phyloP scores from a whole-genome alignment of 2,113 vertebrate species.

The Myodes glareolus region DNA sequence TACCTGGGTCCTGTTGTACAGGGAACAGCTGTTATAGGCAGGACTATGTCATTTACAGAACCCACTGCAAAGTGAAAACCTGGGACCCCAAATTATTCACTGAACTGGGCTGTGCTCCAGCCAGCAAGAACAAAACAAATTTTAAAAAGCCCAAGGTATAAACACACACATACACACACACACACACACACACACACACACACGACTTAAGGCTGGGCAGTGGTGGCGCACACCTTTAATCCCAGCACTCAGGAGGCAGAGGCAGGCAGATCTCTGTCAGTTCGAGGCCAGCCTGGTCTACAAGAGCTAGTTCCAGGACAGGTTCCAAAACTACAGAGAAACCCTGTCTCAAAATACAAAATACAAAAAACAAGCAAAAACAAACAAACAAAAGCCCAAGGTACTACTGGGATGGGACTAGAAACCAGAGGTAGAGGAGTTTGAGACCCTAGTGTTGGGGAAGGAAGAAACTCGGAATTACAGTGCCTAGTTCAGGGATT shows the following conservation, averaged over 20 bases:
- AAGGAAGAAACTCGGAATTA: neutral
- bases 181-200: too few relatives aligned
- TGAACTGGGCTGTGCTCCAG: neutral
- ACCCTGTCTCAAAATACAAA: too few relatives aligned
- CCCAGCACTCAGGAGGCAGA: too few relatives aligned
- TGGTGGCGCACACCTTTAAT: too few relatives aligned
- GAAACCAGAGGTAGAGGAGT: neutral
- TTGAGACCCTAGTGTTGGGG: neutral
- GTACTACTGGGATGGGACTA: neutral
- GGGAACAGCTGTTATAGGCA: neutral
- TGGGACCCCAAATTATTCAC: neutral
- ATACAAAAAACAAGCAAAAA: too few relatives aligned
- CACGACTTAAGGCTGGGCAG: too few relatives aligned
- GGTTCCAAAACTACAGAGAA: too few relatives aligned
- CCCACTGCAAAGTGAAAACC: neutral
- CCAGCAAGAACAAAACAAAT: neutral
- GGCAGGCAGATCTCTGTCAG: too few relatives aligned
- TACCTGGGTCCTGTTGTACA: neutral
- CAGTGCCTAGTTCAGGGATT: rapidly evolving
- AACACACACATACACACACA: too few relatives aligned
- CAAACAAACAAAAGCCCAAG: neutral
- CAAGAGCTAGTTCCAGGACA: too few relatives aligned
- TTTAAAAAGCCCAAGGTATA: neutral
- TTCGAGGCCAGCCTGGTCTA: too few relatives aligned
- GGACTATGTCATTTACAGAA: neutral